These are phyloP conservation scores for Branchinecta sandiegonensis DNA, from an alignment of 2,888 invertebrate genomes.

Conservation along the genomic window DNA sequence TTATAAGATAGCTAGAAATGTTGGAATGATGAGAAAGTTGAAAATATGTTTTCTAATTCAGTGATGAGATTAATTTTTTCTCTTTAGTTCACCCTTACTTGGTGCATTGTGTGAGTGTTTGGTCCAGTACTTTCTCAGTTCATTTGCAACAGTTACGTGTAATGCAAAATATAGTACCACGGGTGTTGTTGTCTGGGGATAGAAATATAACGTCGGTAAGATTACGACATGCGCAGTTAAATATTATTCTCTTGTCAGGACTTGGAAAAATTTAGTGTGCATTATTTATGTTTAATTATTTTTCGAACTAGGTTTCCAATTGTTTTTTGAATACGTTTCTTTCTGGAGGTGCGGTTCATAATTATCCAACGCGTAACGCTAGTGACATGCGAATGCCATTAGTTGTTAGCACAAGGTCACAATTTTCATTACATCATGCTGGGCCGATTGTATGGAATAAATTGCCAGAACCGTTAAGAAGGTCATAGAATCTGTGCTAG, in stretches of 20 bases:
- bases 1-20: background rate
- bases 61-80: background rate
- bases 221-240: background rate
- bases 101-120: background rate
- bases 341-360: too few species aligned
- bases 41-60: background rate
- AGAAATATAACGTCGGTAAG: background rate
- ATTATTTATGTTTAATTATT: background rate
- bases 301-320: background rate
- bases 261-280: background rate
- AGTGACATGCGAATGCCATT: background rate
- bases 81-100: conserved; percentile 4
- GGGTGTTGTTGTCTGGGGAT: background rate
- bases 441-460: conserved; percentile 2
- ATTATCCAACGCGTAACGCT: too few species aligned
- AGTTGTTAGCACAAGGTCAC: background rate
- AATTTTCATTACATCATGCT: background rate
- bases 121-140: background rate
- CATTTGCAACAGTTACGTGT: background rate
- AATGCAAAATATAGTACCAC: background rate
- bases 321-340: too few species aligned
- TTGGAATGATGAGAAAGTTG: conserved; percentile 4
- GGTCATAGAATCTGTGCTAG: background rate
- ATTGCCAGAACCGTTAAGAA: background rate
- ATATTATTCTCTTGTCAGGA: background rate